Conservation (phyloP, 2,113 vertebrate genomes). For the Hippocampus mohnikei region DNA sequence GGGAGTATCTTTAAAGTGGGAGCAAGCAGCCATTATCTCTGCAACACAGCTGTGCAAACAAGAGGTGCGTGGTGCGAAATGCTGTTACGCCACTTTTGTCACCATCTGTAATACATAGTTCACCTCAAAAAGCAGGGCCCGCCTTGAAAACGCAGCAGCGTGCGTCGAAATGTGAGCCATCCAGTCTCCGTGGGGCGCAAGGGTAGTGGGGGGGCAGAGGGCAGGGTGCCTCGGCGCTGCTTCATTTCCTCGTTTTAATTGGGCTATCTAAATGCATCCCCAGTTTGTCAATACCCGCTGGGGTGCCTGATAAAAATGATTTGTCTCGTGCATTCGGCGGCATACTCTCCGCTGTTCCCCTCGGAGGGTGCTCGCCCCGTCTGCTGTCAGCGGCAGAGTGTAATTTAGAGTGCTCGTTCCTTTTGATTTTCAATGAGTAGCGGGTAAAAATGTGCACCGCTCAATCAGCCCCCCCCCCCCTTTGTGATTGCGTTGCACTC, state of each 20-base stretch:
- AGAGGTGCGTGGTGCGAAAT: conserved; percentile 14
- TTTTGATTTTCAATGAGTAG: conserved; percentile 52
- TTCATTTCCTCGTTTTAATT: conserved; percentile 78
- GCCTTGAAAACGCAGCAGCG: background rate
- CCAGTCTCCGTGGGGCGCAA: background rate
- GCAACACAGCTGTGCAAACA: conserved; percentile 19
- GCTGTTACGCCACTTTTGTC: conserved; percentile 10
- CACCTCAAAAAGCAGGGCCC: conserved; percentile 15
- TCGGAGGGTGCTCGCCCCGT: conserved; percentile 47
- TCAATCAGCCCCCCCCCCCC: background rate
- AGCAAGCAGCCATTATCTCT: conserved; percentile 13
- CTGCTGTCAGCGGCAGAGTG: conserved; percentile 54
- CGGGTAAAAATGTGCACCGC: conserved; percentile 19
- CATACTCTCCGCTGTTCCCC: conserved; percentile 60
- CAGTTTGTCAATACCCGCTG: conserved; percentile 72
- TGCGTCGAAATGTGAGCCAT: background rate
- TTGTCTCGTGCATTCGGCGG: conserved; percentile 69
- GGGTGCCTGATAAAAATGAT: conserved; percentile 75
- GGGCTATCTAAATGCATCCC: conserved; percentile 79
- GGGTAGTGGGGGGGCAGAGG: conserved; percentile 37
- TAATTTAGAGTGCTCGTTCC: conserved; percentile 54
- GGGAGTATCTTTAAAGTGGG: conserved; percentile 11
- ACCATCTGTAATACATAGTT: conserved; percentile 22
- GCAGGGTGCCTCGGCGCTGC: conserved; percentile 60
- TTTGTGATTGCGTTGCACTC: background rate